Evolutionary conservation across 2,888 invertebrate genomes (phyloP), one percentile per base, ranked within the genome.

Genomic region (Pseudococcus longispinus): DNA sequence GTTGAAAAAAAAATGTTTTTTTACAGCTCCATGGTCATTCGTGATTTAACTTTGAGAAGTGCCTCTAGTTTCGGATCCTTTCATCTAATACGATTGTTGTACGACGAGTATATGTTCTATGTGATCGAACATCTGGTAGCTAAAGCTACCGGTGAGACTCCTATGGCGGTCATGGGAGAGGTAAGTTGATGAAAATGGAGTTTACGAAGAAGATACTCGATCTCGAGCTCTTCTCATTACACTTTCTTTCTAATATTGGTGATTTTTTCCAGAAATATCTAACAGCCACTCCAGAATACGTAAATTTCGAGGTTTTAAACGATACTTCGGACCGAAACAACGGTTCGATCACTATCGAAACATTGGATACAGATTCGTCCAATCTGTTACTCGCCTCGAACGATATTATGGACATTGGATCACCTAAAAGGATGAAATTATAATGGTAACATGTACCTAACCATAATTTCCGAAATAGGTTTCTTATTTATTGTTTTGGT

Each of bases 51-150:
- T 77, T 92, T 99, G 88, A 92, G 97, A 89, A 98, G 98, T 88
- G 99, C 99, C 60, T 97, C 98, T 29, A 98, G 98, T 91, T 99
- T 99, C 92, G 99, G 99, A 85, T 98, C 98, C 89, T 99, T 99
- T 93, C 99, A 99, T 92, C 93, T 99, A 89, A 97, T 99, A 90
- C 95, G 99, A 80, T 93, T 99, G 90, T 93, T 99, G 88, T 99
- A 98, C 91, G 99, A 99, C 92, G 99, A 99, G 92, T 99, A 98
- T 92, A 98, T 99, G 96, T 98, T 98, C 92, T 99, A 97, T 92
- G 93, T 99, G 90, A 96, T 99, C 89, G 99, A 99, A 92, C 97
- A 98, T 90, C 96, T 97, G 91, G 98, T 99, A 46, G 98, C 99
- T 70, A 94, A 95, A 90, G 97, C 97, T 85, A 95, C 95, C 87